Conservation (phyloP, 2,888 invertebrate species). For the Sicus ferrugineus region DNA sequence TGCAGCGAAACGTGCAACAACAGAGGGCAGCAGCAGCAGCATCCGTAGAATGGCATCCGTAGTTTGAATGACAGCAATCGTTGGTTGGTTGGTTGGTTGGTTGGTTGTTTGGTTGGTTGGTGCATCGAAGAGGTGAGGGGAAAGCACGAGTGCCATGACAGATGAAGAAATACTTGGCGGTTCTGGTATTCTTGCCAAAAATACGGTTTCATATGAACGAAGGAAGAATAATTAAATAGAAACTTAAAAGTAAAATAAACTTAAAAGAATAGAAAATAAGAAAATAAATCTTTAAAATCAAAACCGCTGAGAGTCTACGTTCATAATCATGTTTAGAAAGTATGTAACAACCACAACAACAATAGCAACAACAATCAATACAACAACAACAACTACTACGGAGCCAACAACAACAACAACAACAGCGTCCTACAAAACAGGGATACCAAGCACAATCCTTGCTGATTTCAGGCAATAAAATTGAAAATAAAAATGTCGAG, state of each 20-base stretch:
- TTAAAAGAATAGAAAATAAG: not conserved
- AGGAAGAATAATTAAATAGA: conserved; percentile 1
- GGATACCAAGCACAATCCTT: not conserved
- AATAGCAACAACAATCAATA: not conserved
- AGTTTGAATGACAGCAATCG: not conserved
- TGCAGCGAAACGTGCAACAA: conserved; percentile 15
- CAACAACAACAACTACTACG: not conserved
- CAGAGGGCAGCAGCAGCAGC: not conserved
- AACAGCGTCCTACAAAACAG: not conserved
- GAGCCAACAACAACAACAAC: not conserved
- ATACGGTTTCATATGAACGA: conserved; percentile 3
- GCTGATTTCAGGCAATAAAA: conserved; percentile 15
- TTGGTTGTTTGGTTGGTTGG: too few relatives aligned
- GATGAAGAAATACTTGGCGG: not conserved
- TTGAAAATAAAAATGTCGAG: conserved; percentile 13
- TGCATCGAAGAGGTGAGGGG: too few relatives aligned
- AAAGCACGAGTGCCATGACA: not conserved
- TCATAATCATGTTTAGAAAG: conserved; percentile 24
- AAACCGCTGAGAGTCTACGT: conserved; percentile 8
- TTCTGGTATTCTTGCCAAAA: conserved; percentile 9
- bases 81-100: too few relatives aligned
- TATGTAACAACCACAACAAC: not conserved
- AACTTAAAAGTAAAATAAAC: not conserved
- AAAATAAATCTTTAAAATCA: conserved; percentile 20
- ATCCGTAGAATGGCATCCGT: not conserved